phyloP scores from a whole-genome alignment of 2,888 invertebrate genomes.

The Cephus rjabovi region DNA sequence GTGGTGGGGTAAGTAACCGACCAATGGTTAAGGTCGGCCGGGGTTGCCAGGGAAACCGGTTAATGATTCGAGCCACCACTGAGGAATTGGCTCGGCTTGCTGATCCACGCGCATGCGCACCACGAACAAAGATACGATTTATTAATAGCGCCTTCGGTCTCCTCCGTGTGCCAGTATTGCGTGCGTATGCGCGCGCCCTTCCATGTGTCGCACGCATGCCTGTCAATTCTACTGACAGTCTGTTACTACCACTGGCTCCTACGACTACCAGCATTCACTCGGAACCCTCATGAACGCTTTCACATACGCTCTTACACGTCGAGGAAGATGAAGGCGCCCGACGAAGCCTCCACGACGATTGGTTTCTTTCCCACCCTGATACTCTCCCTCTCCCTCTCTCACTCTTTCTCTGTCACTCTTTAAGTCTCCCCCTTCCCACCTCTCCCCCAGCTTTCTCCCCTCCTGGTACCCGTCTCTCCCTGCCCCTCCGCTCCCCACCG shows the following conservation, averaged over 20 bases:
- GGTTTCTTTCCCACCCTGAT: conserved; percentile 58
- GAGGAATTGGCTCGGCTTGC: conserved; percentile 59
- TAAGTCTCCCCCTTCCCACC: conserved; percentile 19
- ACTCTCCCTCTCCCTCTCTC: conserved; percentile 28
- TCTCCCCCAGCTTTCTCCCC: conserved; percentile 24
- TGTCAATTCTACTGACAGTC: not conserved
- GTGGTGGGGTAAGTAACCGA: conserved; percentile 46
- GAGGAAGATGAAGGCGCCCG: conserved; percentile 14
- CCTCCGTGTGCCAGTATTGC: not conserved
- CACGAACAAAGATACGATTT: conserved; percentile 25
- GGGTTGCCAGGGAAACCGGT: conserved; percentile 66
- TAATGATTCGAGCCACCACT: conserved; percentile 65
- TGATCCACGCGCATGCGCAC: conserved; percentile 22
- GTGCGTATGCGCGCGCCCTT: conserved; percentile 2
- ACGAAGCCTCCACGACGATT: conserved; percentile 55
- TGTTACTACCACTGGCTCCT: conserved; percentile 7
- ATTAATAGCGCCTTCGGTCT: conserved; percentile 27
- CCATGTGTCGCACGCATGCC: conserved; percentile 15
- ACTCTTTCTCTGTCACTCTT: conserved; percentile 26
- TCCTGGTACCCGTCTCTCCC: not conserved
- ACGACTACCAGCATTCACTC: conserved; percentile 20
- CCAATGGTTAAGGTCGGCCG: conserved; percentile 60
- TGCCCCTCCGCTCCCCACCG: not conserved
- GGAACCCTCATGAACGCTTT: not conserved
- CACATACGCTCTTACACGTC: conserved; percentile 1